phyloP scores from a whole-genome alignment of 2,113 vertebrate genomes.

The Anser cygnoides region DNA sequence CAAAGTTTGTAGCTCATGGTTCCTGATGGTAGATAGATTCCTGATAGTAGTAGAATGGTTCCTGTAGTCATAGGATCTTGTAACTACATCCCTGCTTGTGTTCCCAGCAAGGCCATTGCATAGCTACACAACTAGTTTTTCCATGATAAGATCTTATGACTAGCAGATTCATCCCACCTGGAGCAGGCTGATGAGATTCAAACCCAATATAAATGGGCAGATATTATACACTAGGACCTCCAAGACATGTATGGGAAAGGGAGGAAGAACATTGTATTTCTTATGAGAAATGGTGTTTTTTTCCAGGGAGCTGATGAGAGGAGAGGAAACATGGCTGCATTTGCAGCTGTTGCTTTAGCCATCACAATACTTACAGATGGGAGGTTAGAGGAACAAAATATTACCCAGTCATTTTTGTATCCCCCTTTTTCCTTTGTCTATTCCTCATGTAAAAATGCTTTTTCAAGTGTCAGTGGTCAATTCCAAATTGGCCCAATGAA shows the following conservation, averaged over 20 bases:
- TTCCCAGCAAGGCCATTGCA: not conserved
- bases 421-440: not conserved
- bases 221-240: not conserved
- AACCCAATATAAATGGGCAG: not conserved
- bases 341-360: not conserved
- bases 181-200: not conserved
- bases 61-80: not conserved
- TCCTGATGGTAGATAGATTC: accelerated
- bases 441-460: not conserved
- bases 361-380: not conserved
- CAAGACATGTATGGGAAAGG: not conserved
- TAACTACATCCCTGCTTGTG: not conserved
- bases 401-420: not conserved
- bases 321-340: not conserved
- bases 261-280: not conserved
- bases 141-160: not conserved
- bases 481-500: not conserved
- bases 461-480: not conserved
- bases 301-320: not conserved
- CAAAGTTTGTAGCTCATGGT: not conserved
- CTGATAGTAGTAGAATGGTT: not conserved
- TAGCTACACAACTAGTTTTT: not conserved
- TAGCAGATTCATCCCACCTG: not conserved
- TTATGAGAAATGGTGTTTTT: not conserved
- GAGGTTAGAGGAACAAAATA: not conserved